Evolutionary conservation across 2,797 vertebrate species (phyloP), one percentile per base, ranked within the genome.

Genomic region (Etheostoma nigrum): DNA sequence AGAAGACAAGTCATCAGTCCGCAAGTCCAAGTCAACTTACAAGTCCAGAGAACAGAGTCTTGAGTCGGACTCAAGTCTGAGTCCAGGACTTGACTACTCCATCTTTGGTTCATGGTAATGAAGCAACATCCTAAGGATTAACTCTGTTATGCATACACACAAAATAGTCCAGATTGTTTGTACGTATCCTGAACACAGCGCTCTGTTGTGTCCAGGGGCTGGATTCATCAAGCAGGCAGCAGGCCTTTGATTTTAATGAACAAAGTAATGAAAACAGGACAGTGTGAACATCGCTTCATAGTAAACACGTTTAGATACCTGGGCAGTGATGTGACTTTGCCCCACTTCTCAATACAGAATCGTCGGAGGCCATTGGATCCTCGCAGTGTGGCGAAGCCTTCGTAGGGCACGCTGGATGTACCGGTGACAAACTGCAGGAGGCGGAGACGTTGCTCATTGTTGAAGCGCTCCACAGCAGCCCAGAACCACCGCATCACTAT

Each of bases 291-390:
- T 0, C 15, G 21, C 16, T 49, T 19, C 12, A 14, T 3, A 21
- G 16, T 7, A 42, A 58, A 44, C 21, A 7, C 14, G 7, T 1
- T 19, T 0, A 19, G 16, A 21, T 96, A 99, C 98, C 97, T 97
- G 88, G 98, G 98, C 54, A 99, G 95, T 21, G 98, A 97, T 0
- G 97, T 98, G 84, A 98, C 96, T 91, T 98, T 99, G 40, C 98
- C 98, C 98, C 97, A 99, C 83, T 99, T 99, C 92, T 99, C 98
- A 71, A 99, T 99, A 90, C 98, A 99, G 95, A 99, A 99, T 47
- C 96, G 96, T 0, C 98, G 94, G 19, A 98, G 94, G n/a, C 98
- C 97, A 0, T 98, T 99, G 93, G 97, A 99, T 6, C 98, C 98
- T 3, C 97, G 93, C 11, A 99, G 95, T 10, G 97, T 94, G 0